Evolutionary conservation across 1,140 invertebrate species (phyloP), one percentile per base, ranked within the genome.

Genomic region (Pygmarrhopalites habei): DNA sequence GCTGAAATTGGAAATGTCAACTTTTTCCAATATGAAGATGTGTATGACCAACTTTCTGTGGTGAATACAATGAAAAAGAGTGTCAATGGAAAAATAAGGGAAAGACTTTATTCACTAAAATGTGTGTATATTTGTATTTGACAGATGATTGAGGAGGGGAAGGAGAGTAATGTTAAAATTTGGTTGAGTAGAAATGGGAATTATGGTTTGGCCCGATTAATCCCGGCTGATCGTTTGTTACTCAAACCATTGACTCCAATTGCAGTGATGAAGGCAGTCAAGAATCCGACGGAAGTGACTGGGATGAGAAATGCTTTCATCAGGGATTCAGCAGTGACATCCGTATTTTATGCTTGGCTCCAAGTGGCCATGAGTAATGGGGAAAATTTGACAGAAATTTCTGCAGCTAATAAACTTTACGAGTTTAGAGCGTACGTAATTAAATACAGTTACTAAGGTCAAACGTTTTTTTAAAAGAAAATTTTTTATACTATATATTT

Each of bases 241-340:
- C n/a, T n/a, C n/a, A n/a, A n/a, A n/a, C n/a, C n/a, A n/a, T n/a
- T n/a, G n/a, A 90, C 88, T 0, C 88, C 90, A 0, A 85, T 94
- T 14, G 85, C 90, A 23, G 80, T 84, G 35, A 79, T 92, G 74
- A 92, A 92, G 72, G 86, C 90, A 0, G 82, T 87, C 47, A 96
- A 97, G 75, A 95, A 94, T 75, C 72, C 78, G 2, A 79, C 85
- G 0, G 95, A 99, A 79, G 85, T 87, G 43, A 78, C 83, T 43
- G 91, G 92, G 58, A 98, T 98, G 91, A 83, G 82, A 68, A 82
- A 79, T 53, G 32, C 32, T 7, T 15, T 7, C 32, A 35, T 35
- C 15, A 5, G 32, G 32, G 32, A 35, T 35, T n/a, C n/a, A n/a
- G n/a, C n/a, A n/a, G n/a, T n/a, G n/a, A n/a, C n/a, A n/a, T n/a